Percentiles rank a stretch among this genome's conserved stretches.
These are phyloP conservation scores for Tiaroga cobitis DNA, from an alignment of 2,797 vertebrate species.

Conservation along the genomic window DNA sequence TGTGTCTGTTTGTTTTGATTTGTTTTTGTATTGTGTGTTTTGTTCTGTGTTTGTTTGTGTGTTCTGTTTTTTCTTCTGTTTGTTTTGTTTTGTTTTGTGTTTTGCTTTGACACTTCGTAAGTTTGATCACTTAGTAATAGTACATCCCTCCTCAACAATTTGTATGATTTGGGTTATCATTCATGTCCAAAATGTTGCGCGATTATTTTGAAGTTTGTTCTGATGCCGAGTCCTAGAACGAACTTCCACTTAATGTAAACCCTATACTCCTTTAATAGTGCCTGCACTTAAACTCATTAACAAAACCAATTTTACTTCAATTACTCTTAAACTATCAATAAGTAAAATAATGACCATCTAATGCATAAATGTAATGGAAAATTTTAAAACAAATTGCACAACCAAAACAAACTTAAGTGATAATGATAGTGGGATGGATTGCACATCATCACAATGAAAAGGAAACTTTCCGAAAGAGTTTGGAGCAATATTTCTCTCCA, in stretches of 20 bases:
- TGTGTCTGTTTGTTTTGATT: background rate
- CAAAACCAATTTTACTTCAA: background rate
- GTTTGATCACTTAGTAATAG: background rate
- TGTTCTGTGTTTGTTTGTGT: too few relatives aligned
- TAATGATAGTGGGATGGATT: background rate
- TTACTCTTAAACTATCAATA: conserved; percentile 25
- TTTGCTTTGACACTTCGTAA: background rate
- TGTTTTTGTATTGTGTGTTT: too few relatives aligned
- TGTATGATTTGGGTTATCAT: background rate
- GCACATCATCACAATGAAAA: background rate
- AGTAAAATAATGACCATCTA: conserved; percentile 7
- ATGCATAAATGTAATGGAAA: conserved; percentile 22
- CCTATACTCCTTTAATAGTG: background rate
- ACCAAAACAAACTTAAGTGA: conserved; percentile 15
- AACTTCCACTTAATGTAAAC: background rate
- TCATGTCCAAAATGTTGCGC: background rate
- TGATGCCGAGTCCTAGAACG: background rate
- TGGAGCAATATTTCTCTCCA: conserved; percentile 45
- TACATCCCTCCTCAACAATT: background rate
- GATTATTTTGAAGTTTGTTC: background rate
- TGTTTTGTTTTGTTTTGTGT: background rate
- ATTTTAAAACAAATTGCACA: conserved; percentile 22
- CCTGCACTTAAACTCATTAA: background rate
- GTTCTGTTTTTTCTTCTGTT: too few relatives aligned
- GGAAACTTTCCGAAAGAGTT: conserved; percentile 60